phyloP scores from a whole-genome alignment of 2,888 invertebrate species.

The Thyatira batis region DNA sequence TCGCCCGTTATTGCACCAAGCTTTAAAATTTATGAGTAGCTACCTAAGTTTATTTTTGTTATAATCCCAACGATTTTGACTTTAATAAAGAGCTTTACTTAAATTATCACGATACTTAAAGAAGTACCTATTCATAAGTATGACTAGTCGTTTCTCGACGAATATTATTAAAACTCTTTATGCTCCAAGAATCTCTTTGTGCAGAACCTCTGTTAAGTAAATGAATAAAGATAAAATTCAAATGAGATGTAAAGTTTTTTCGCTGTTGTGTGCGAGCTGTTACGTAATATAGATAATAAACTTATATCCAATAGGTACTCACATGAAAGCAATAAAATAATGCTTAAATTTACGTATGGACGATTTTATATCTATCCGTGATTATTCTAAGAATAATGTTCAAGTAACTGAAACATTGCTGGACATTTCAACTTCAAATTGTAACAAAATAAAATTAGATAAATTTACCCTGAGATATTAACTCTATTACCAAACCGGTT shows the following conservation, averaged over 20 bases:
- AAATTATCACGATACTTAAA: neutral
- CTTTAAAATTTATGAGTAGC: no score
- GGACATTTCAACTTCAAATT: no score
- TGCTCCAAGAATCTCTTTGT: neutral
- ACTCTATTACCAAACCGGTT: no score
- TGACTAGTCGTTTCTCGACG: neutral
- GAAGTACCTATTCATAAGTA: neutral
- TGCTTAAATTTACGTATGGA: constrained; percentile 4
- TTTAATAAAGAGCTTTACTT: neutral
- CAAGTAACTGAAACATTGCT: no score
- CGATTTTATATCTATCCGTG: no score
- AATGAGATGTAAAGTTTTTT: constrained; percentile 1
- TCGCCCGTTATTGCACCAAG: neutral
- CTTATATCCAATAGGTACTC: neutral
- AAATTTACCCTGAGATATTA: no score
- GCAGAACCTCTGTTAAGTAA: neutral
- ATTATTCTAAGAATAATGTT: no score
- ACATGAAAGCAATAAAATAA: neutral
- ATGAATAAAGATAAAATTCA: constrained; percentile 1
- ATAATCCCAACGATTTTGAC: no score
- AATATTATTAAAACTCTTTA: constrained; percentile 1
- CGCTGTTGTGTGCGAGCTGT: neutral
- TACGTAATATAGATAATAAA: neutral
- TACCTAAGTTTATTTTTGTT: no score
- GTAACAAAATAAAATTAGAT: no score